Percentiles rank a stretch among this genome's conserved stretches.
Conservation (phyloP, 2,888 invertebrate genomes). For the Sinelater perroti region DNA sequence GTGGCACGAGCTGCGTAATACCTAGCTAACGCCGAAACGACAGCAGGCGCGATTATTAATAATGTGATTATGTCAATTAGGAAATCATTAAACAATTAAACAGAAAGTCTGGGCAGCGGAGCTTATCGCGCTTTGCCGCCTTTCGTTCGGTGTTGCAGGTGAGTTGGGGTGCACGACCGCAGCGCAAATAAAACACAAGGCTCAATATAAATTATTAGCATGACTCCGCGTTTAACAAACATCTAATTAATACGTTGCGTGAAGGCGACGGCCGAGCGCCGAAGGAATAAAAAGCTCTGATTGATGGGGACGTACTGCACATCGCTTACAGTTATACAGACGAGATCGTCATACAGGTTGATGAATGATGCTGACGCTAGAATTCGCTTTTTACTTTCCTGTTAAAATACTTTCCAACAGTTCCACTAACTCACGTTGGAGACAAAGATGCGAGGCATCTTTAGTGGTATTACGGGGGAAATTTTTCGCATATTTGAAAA, state of each 20-base stretch:
- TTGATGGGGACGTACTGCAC: constrained; percentile 41
- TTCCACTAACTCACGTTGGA: too few relatives aligned
- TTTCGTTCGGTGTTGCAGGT: constrained; percentile 31
- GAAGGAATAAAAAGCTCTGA: constrained; percentile 38
- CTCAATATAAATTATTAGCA: constrained; percentile 50
- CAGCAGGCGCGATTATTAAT: neutral
- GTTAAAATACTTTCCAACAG: too few relatives aligned
- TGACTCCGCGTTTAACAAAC: constrained; percentile 51
- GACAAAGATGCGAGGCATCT: too few relatives aligned
- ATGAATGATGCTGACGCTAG: constrained; percentile 31
- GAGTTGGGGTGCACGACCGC: constrained; percentile 44
- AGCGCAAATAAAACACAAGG: constrained; percentile 47
- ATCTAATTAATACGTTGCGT: constrained; percentile 52
- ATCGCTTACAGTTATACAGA: constrained; percentile 38
- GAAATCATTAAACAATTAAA: constrained; percentile 41
- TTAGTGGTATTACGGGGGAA: too few relatives aligned
- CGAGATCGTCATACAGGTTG: constrained; percentile 37
- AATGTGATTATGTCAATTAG: constrained; percentile 20
- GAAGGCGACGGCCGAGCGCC: constrained; percentile 42
- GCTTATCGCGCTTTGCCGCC: constrained; percentile 37
- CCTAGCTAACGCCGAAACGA: neutral
- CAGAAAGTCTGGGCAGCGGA: constrained; percentile 42
- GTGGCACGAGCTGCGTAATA: neutral
- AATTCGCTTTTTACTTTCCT: constrained; percentile 20
- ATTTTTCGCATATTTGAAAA: too few relatives aligned